Evolutionary conservation across 2,888 invertebrate species (phyloP).

Genomic region (Dione vanillae): DNA sequence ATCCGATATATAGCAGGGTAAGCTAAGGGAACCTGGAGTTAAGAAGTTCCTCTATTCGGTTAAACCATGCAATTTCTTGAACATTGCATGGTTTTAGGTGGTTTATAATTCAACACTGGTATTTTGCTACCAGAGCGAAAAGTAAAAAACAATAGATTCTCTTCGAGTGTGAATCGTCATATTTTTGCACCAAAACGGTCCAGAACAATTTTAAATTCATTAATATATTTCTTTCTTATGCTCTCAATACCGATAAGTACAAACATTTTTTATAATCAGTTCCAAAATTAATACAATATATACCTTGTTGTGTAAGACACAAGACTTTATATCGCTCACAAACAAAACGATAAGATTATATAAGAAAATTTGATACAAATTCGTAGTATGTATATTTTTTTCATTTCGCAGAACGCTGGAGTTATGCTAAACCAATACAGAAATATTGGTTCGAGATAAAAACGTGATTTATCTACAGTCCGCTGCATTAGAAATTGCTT

Average conservation of each 20-base stretch:
- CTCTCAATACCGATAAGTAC: background rate
- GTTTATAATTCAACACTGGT: background rate
- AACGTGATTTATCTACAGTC: slow-evolving; percentile 67
- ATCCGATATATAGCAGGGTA: too few relatives aligned
- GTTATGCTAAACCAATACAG: slow-evolving; percentile 63
- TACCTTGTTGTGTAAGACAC: slow-evolving; percentile 23
- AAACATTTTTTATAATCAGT: background rate
- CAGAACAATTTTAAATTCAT: slow-evolving; percentile 4
- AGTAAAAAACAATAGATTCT: background rate
- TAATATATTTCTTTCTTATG: slow-evolving; percentile 2
- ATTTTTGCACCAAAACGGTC: background rate
- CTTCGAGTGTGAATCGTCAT: background rate
- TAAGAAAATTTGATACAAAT: slow-evolving; percentile 56
- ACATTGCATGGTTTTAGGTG: background rate
- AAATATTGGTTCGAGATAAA: slow-evolving; percentile 70
- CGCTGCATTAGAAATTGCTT: slow-evolving; percentile 59
- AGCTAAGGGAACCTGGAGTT: too few relatives aligned
- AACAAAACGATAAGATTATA: slow-evolving; percentile 52
- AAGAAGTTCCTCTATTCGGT: too few relatives aligned
- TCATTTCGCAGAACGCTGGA: slow-evolving; percentile 59
- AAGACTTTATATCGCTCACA: slow-evolving; percentile 36
- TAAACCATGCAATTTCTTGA: too few relatives aligned
- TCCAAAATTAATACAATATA: background rate
- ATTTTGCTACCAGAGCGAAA: background rate
- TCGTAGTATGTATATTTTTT: slow-evolving; percentile 53